Base-by-base conservation (phyloP, 2,888 invertebrate species). In the Drosophila prostipennis region DNA sequence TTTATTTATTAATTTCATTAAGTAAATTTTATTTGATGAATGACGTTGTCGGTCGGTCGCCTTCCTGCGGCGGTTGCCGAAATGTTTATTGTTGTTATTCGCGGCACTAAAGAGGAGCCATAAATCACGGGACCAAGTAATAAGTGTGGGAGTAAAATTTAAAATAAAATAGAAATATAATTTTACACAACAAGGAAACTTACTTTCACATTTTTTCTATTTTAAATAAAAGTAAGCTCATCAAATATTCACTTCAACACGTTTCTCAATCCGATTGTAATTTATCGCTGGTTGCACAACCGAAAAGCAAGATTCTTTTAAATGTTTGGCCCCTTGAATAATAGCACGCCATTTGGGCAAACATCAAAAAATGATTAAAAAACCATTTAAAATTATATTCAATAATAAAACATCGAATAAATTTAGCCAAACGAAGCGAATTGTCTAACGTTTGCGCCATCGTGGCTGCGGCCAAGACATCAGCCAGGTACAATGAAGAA, bases 1-100 rank as follows among this genome's bases (percentile, higher is more conserved):
- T 85, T 88, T 85, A 88, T 85, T 85, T 88, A 85, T 85, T 85
- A 85, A 85, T 85, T 85, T 85, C 88, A 86, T 85, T 85, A 86
- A 88, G 89, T 86, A 88, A 88, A 88, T 88, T 88, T 69, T 70
- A 74, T 82, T 78, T 84, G 84, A 84, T 84, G 80, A 74, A 84
- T 78, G 84, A 80, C 72, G 83, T 72, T 84, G 86, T 87, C 79
- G 68, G 72, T 68, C 58, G 58, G 54, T 63, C 76, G 79, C 70
- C 69, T 64, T 72, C 60, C 61, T 34, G 61, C 48, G 79, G 76
- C 82, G 49, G 70, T 65, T 80, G 83, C 88, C 83, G 76, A 87
- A 84, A 84, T 84, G 80, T 87, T 72, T 70, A 87, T 80, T 87
- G 79, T 84, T 77, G 77, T 52, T 74, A 10, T 45, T 56, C 29